Base-by-base conservation (phyloP, 2,888 invertebrate species). In the Augiades crinisus region DNA sequence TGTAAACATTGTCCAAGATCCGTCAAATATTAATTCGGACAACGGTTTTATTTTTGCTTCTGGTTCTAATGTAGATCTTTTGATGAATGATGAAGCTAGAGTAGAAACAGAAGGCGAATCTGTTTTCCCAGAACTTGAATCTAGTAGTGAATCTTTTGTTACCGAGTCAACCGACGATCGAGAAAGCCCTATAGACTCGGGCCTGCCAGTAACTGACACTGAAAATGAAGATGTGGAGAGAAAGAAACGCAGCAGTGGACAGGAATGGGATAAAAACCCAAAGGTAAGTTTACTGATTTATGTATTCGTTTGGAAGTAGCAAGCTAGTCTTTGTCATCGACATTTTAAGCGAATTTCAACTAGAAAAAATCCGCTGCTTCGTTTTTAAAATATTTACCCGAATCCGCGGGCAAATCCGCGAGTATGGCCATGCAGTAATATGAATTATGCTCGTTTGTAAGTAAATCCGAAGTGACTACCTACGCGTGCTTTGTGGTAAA, bases 221-320 rank as follows among this genome's bases (percentile, higher is more conserved):
- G 62, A 49, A 14, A 56, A 56, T 40, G 54, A 58, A 41, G 61
- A 63, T 16, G 61, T 64, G 1, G 72, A 65, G 14, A 65, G 83
- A 52, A 63, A 57, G 41, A 86, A 85, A 61, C 70, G 86, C 10
- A 85, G 80, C 45, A 78, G 77, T 24, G 78, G 64, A 2, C 72
- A 78, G 22, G 74, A 80, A 14, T 75, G 74, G 78, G 80, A 85
- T 2, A 75, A 73, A 41, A 58, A 68, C 1, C 36, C 76, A 8
- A 84, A 85, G 73, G 84, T 83, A 30, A 70, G 63, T 57, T n/a
- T n/a, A n/a, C n/a, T n/a, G n/a, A n/a, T n/a, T n/a, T n/a, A n/a
- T n/a, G n/a, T n/a, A n/a, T n/a, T n/a, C n/a, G n/a, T n/a, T n/a
- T n/a, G n/a, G n/a, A n/a, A n/a, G n/a, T n/a, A n/a, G n/a, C n/a